Conservation (phyloP, 2,113 vertebrate species). For the Pteronura brasiliensis region DNA sequence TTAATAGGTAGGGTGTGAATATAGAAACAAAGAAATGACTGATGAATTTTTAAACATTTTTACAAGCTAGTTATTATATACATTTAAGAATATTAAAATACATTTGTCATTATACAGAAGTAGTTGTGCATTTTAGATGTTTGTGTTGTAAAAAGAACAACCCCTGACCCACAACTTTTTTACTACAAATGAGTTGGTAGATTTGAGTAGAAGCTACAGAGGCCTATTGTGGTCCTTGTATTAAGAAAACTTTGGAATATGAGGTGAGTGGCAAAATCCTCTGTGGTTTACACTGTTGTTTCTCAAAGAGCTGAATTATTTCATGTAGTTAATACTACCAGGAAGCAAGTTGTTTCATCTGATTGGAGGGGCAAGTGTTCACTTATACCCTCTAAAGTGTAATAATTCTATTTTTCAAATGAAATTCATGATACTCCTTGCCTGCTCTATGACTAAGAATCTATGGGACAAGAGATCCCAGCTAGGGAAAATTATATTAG, state of each 20-base stretch:
- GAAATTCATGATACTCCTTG: neutral
- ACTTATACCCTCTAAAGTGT: neutral
- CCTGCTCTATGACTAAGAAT: neutral
- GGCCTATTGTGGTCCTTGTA: neutral
- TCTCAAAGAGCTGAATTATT: neutral
- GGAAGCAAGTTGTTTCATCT: neutral
- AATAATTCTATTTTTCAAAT: neutral
- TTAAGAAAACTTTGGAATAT: neutral
- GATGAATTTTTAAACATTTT: neutral
- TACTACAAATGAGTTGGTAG: neutral
- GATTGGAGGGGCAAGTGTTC: neutral
- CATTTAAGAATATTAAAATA: neutral
- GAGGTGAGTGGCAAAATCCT: neutral
- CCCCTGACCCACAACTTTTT: neutral
- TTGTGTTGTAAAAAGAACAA: neutral
- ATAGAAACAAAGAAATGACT: neutral
- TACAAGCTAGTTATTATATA: neutral
- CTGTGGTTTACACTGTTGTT: neutral
- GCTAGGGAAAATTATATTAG: neutral
- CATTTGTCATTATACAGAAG: neutral
- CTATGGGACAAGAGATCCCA: neutral
- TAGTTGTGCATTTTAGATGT: neutral
- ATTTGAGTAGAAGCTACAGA: neutral
- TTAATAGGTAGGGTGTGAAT: neutral
- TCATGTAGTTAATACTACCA: neutral